Evolutionary conservation across 2,113 vertebrate species (phyloP), one percentile per base, ranked within the genome.

Genomic region (Brachirus orientalis): DNA sequence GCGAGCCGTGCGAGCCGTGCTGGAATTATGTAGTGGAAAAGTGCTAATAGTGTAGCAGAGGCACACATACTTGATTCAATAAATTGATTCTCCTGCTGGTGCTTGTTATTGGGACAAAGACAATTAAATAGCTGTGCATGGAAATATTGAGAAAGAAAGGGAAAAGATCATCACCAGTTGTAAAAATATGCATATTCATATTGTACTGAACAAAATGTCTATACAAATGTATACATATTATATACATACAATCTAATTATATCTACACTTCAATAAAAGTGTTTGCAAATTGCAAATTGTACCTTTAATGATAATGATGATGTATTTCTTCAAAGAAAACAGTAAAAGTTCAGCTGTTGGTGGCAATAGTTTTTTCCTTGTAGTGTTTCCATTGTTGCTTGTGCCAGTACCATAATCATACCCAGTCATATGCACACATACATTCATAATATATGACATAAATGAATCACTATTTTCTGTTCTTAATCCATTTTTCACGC

Each of bases 401-500:
- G 44, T 64, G 83, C 77, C 72, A 79, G 74, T 44, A 17, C 58
- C 78, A 58, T 88, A 89, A 88, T 86, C 86, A 72, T 69, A 50
- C 75, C 63, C 63, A 20, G 71, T 75, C 89, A 87, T 75, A 88
- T 83, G 85, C 71, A 81, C 69, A 69, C 73, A 33, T 12, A 66
- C 72, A 33, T 77, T 78, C 69, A 84, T 18, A 59, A 78, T 85
- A 89, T 77, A 70, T 83, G 87, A 84, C 86, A 88, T 83, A 79
- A 86, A 88, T 86, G 76, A 89, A 86, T 87, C 82, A 85, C 86
- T 62, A 79, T 87, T 88, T 85, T 88, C 71, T 88, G 56, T 58
- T 75, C 77, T 57, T 90, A 90, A 91, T 89, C 84, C 78, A 79
- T 85, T 88, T 87, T 85, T 86, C 85, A 87, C 69, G 80, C 82